Percentiles rank a stretch among this genome's conserved stretches.
These are phyloP conservation scores for Brachionus sp. DNA, from an alignment of 1,140 invertebrate species.

Conservation along the genomic window DNA sequence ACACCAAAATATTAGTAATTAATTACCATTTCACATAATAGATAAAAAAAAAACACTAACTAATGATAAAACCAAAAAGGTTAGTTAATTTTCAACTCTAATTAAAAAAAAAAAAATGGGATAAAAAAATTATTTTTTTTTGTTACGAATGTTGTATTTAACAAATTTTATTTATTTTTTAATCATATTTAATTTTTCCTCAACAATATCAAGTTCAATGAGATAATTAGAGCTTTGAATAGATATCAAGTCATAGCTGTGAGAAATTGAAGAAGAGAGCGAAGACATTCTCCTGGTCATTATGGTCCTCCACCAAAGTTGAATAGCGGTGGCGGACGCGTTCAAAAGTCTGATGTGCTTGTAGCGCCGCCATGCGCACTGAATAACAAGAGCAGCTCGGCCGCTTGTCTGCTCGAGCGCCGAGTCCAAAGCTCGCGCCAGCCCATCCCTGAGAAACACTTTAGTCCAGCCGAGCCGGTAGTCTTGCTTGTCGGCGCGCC, in stretches of 20 bases:
- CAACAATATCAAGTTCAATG: neutral
- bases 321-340: neutral
- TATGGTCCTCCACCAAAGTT: neutral
- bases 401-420: neutral
- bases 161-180: constrained; percentile 24
- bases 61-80: no score
- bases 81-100: no score
- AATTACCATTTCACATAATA: no score
- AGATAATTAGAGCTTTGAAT: neutral
- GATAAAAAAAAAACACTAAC: no score
- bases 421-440: neutral
- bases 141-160: no score
- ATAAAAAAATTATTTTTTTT: no score
- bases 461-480: neutral
- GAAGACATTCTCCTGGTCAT: no score
- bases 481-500: neutral
- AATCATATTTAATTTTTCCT: neutral
- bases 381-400: neutral
- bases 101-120: neutral
- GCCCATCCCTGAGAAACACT: neutral
- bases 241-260: constrained; percentile 43
- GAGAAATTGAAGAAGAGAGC: no score
- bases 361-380: neutral
- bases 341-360: neutral
- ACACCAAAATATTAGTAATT: no score